Evolutionary conservation across 2,113 vertebrate species (phyloP), one percentile per base, ranked within the genome.

Genomic region (Capricornis sumatraensis): DNA sequence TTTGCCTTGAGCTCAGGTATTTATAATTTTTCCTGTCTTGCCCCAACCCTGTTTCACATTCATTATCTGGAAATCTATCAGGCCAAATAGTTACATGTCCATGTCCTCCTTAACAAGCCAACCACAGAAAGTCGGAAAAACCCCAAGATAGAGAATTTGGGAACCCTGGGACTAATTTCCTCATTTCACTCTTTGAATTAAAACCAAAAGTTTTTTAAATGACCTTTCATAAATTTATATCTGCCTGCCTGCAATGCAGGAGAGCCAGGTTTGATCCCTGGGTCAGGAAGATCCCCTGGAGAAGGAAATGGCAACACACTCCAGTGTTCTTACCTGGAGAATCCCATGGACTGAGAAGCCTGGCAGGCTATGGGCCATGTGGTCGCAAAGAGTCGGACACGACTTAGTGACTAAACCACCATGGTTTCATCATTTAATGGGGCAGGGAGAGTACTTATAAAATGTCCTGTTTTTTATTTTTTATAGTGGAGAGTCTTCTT

Each of bases 401-500:
- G 10, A 74, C n/a, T 74, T 12, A 23, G 19, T 74, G n/a, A 74
- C n/a, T 40, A 74, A 40, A 23, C n/a, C 67, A 74, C 87, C 27
- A 93, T 79, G 60, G 82, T 87, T 96, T 87, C 84, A 93, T 89
- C 50, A 15, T 82, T 91, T 91, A 62, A 25, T 87, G 83, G 55
- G n/a, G 30, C 2, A 36, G 7, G 28, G 7, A 43, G 25, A 27
- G 6, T 95, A 60, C 12, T 88, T 96, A 53, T 40, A 87, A 96
- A 96, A 76, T 27, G 3, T 76, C 28, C 96, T 85, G 79, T 94
- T 98, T 97, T 98, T 76, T 43, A 15, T 76, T 76, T 40, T 76
- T 98, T 36, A 85, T 78, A 93, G 52, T 91, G 98, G 91, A 97
- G 71, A 86, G 6, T 94, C 93, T 93, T 97, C 62, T 84, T 85